phyloP scores from a whole-genome alignment of 37 sponge, comb jelly and placozoan species.

The Mnemiopsis leidyi region DNA sequence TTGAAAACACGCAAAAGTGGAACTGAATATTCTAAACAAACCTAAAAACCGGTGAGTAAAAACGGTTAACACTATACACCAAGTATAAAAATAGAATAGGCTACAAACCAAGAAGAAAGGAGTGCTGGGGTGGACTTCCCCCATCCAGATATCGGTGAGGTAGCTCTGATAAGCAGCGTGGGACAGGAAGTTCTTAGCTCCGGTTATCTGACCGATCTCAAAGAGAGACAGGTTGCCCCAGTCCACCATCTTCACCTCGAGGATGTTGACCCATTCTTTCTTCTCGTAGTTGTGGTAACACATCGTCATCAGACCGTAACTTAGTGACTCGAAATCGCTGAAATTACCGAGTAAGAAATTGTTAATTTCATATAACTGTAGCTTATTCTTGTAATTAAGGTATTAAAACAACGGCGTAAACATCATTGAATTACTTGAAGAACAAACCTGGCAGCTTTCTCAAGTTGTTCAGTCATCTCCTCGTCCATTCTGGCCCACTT shows the following conservation, averaged over 20 bases:
- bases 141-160: conserved; percentile 65
- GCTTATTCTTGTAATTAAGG: no score
- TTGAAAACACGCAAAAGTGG: neutral
- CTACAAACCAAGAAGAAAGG: conserved; percentile 58
- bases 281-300: conserved; percentile 65
- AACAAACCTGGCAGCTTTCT: conserved; percentile 47
- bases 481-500: conserved; percentile 63
- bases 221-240: conserved; percentile 59
- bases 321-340: conserved; percentile 61
- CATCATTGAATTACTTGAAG: no score
- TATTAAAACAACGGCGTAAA: no score
- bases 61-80: neutral
- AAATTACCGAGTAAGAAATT: no score
- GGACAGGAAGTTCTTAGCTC: conserved; percentile 63
- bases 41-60: neutral
- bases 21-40: neutral
- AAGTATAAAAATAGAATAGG: no score
- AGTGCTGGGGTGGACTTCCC: conserved; percentile 53
- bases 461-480: conserved; percentile 58
- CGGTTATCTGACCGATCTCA: conserved; percentile 49
- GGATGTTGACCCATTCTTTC: conserved; percentile 65
- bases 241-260: conserved; percentile 57
- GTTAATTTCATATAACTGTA: no score
- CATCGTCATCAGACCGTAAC: conserved; percentile 62
- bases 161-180: conserved; percentile 63